Base-by-base conservation (phyloP, 2,888 invertebrate genomes). In the Perithous albicinctus region DNA sequence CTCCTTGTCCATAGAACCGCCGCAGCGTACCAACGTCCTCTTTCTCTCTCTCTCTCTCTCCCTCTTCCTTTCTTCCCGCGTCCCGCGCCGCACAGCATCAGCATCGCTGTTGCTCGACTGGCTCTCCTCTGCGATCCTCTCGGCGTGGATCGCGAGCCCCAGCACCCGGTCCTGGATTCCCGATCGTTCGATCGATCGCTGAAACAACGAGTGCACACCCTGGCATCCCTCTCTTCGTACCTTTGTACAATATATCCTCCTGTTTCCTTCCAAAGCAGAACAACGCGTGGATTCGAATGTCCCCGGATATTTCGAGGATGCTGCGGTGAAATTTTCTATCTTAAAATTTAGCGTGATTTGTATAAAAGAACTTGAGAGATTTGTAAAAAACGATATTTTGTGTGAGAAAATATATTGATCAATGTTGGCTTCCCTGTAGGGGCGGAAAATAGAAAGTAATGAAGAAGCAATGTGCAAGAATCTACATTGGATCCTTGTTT, bases 1-100 rank as follows among this genome's bases (percentile, higher is more conserved):
- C 78, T 59, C 51, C 38, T 35, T 35, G 59, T 61, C 67, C 54
- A 56, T 73, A 56, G 69, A 26, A 64, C 64, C 61, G 75, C 64
- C 64, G 70, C 74, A 59, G 67, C 75, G 75, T 23, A 77, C 54
- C 82, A 69, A 77, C 83, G 73, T 90, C 91, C 86, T 87, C 88
- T 87, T 86, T 85, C 86, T 82, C 83, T 69, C 38, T 48, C 20
- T 35, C 54, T 63, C 32, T 26, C 20, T 35, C 26, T 67, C 61
- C 48, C 18, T 48, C 51, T 43, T 41, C 35, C 18, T 48, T 46
- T 35, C 51, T 23, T 61, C 72, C 18, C 41, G 66, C 35, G 48
- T 18, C 73, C 75, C 76, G 70, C 80, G 29, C 43, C 86, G 84
- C n/a, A n/a, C 85, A 82, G 81, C 67, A 80, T 80, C 82, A 64